Base-by-base conservation (phyloP, 2,113 vertebrate genomes). In the Ursus arctos region DNA sequence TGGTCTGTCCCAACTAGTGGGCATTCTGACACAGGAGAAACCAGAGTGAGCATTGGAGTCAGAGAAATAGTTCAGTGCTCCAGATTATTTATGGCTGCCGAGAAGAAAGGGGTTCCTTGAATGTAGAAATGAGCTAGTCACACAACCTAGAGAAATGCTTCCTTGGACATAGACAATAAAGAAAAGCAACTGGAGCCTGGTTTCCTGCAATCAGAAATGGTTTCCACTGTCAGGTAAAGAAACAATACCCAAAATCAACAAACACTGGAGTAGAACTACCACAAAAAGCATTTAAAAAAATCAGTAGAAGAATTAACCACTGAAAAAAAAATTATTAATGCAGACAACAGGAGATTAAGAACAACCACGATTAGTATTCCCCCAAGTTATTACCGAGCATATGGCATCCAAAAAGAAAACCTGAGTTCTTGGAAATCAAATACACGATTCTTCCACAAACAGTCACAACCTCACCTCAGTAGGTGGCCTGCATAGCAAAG, bases 341-440 rank as follows among this genome's bases (percentile, higher is more conserved):
- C 31, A 61, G 7, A 81, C 4, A 67, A 80, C 12, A 53, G 74
- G 40, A 91, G 24, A 72, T 67, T 65, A 67, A n/a, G 67, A 57
- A 47, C 33, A 59, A 51, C 33, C 74, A 12, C 26, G 80, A 81
- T 53, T 71, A 63, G 12, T 57, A 80, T 91, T 36, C 15, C 11
- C 49, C 26, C 31, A 57, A 72, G 49, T 28, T 80, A 76, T 81
- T 67, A 21, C 36, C 91, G 31, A 72, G 24, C n/a, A 21, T 24
- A 22, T 65, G 71, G 80, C n/a, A 72, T 22, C 53, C 36, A 57
- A 57, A 92, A 91, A 92, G 65, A 82, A 74, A 36, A 91, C 31
- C 4, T 18, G 28, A 65, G 36, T 76, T 91, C 18, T 51, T 74
- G 19, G 67, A 59, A 76, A 87, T 82, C 22, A 49, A 87, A 82